Evolutionary conservation across 2,113 vertebrate species (phyloP).

Genomic region (Ceratotherium simum): DNA sequence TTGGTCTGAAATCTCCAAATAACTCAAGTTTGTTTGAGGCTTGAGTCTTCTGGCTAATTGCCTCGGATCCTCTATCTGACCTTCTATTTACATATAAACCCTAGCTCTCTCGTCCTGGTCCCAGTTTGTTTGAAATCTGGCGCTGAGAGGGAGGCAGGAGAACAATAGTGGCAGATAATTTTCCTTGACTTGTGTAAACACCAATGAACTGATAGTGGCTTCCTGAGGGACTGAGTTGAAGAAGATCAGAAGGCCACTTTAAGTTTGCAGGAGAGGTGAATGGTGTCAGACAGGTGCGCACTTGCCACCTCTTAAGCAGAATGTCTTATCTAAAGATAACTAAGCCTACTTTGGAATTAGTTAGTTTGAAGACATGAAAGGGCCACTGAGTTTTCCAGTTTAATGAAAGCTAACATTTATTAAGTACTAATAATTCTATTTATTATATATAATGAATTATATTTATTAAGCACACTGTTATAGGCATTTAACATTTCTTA

Average conservation of each 20-base stretch:
- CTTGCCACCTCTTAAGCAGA: background rate
- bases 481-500: background rate
- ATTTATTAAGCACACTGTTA: background rate
- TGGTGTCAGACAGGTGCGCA: background rate
- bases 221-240: background rate
- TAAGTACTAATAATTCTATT: background rate
- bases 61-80: background rate
- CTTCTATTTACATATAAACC: background rate
- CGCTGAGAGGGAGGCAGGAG: background rate
- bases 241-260: background rate
- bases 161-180: background rate
- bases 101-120: no score
- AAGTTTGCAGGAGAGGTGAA: background rate
- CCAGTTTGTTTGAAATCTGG: background rate
- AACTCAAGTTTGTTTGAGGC: background rate
- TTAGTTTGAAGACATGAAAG: background rate
- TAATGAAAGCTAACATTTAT: background rate
- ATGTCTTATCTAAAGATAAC: background rate
- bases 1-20: background rate
- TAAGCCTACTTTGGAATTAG: background rate
- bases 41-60: background rate
- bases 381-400: background rate
- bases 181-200: background rate
- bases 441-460: background rate
- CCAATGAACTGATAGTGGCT: background rate